Base-by-base conservation (phyloP, 2,113 vertebrate species). In the Paracanthobrama guichenoti region DNA sequence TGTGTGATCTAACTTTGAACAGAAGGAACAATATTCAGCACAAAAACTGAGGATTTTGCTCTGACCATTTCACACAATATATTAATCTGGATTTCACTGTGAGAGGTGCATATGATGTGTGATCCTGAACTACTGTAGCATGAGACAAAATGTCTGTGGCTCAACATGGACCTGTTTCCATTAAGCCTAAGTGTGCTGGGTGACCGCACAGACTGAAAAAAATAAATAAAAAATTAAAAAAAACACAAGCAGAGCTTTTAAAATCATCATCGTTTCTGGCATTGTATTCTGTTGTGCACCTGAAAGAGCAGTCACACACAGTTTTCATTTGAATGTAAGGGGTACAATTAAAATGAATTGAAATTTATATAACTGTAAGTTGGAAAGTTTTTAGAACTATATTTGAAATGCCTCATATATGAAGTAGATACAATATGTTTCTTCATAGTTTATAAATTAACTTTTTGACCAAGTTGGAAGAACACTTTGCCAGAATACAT, bases 1-100 rank as follows among this genome's bases (percentile, higher is more conserved):
- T 87, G 59, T 83, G 50, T 85, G 90, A 89, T 87, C 85, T 69
- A 90, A 90, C 91, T 91, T 86, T 66, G 11, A 66, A 66, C 78
- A 80, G 39, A 79, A 46, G 9, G 13, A 44, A 64, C 24, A 62
- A 79, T 79, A 48, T 78, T 78, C 55, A 60, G 53, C 31, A 42
- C 48, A 60, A 42, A 60, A 59, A 53, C 6, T 1, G 53, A 42
- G 31, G 20, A 18, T 46, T 79, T 62, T 62, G 4, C 39, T 62
- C 59, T 44, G 90, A 88, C 88, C 91, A 93, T 93, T 92, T 90
- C 24, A 46, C 42, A 80, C 24, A 31, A 11, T 48, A 48, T 31
- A 31, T 66, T 28, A 13, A 35, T n/a, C 76, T 62, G 13, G 57
- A 44, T 44, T 79, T 35, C 11, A 1, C 53, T n/a, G 31, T 73